These are phyloP conservation scores for Holothuria leucospilota DNA, from an alignment of 53 echinoderm and acorn worm genomes.

Conservation along the genomic window DNA sequence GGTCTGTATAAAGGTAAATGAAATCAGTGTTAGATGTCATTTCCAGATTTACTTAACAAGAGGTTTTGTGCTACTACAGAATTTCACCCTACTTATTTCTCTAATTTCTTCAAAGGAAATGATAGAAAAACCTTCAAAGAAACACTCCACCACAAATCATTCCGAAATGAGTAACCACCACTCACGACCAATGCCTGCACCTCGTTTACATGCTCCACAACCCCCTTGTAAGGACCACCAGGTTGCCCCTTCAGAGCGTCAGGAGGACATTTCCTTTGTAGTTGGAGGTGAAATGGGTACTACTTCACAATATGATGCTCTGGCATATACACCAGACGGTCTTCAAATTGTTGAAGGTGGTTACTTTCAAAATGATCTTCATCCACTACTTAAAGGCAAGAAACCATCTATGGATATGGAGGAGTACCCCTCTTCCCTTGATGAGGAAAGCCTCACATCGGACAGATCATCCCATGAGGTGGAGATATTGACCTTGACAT, in stretches of 20 bases:
- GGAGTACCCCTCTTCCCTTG: neutral
- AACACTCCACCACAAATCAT: no score
- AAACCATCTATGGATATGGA: neutral
- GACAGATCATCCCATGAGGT: neutral
- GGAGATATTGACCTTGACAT: conserved; percentile 1
- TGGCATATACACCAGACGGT: neutral
- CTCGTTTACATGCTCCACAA: conserved; percentile 11
- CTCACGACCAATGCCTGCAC: conserved; percentile 24
- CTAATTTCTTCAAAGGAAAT: no score
- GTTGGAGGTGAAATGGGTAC: neutral
- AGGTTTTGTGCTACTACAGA: no score
- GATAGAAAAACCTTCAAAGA: no score
- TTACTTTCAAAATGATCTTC: neutral
- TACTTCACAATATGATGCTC: neutral
- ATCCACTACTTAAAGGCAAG: neutral
- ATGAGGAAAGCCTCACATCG: neutral
- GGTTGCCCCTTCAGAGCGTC: neutral
- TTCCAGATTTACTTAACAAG: no score
- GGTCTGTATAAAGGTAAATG: no score
- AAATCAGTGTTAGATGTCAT: no score
- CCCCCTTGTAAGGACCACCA: conserved; percentile 4
- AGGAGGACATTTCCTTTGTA: neutral
- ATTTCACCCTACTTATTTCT: no score
- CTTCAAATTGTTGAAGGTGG: neutral
- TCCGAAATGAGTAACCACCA: neutral